Conservation (phyloP, 1,140 invertebrate genomes). For the Lepidotrigona ventralis region DNA sequence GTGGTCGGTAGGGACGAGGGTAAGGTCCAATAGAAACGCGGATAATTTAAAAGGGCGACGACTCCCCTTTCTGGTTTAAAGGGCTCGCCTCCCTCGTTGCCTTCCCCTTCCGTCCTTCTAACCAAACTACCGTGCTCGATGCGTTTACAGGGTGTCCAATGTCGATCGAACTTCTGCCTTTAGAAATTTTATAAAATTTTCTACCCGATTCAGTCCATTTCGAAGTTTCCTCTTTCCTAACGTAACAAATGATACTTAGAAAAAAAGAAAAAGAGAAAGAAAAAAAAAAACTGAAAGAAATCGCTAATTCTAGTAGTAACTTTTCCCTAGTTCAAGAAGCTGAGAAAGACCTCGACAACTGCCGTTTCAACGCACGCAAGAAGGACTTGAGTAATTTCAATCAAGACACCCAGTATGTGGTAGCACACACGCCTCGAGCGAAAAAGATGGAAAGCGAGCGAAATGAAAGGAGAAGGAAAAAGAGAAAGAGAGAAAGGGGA, state of each 20-base stretch:
- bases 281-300: too few relatives aligned
- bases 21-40: conserved; percentile 44
- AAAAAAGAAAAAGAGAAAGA: too few relatives aligned
- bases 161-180: background rate
- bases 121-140: conserved; percentile 25
- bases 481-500: conserved; percentile 54
- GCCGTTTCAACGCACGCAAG: background rate
- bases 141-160: conserved; percentile 33
- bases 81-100: conserved; percentile 50
- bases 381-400: background rate
- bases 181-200: background rate
- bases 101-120: background rate
- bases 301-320: background rate
- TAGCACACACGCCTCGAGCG: conserved; percentile 6
- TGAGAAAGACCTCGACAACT: background rate
- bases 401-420: conserved; percentile 45
- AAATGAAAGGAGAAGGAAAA: conserved; percentile 37
- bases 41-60: conserved; percentile 70
- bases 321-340: background rate
- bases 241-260: background rate
- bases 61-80: conserved; percentile 68
- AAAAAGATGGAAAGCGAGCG: conserved; percentile 44
- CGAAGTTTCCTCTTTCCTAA: background rate
- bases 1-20: conserved; percentile 10
- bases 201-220: background rate